Conservation (phyloP, 2,797 vertebrate species). For the Ataeniobius toweri region DNA sequence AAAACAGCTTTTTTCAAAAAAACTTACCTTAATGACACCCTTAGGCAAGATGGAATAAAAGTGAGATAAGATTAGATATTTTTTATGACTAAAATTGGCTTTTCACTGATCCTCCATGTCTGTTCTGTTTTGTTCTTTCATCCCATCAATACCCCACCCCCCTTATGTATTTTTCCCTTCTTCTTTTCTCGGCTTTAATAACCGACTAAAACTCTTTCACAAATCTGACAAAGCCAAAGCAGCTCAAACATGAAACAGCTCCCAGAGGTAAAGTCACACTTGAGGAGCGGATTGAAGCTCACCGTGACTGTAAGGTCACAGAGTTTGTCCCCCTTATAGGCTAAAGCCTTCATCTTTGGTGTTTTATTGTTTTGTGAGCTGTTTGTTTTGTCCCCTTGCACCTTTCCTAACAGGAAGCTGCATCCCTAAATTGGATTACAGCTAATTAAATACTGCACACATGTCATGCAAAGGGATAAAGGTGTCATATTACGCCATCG, state of each 20-base stretch:
- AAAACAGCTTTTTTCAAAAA: conserved; percentile 38
- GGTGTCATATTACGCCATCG: conserved; percentile 40
- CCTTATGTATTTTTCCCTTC: conserved; percentile 14
- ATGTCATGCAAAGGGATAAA: conserved; percentile 66
- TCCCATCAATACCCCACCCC: conserved; percentile 20
- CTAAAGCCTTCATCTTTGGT: conserved; percentile 46
- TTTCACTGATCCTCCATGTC: conserved; percentile 36
- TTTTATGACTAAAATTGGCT: conserved; percentile 42
- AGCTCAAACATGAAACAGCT: conserved; percentile 27
- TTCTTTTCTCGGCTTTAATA: conserved; percentile 37
- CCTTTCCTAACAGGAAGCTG: conserved; percentile 70
- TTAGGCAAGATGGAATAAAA: conserved; percentile 48
- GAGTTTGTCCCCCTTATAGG: conserved; percentile 27
- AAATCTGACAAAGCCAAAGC: conserved; percentile 28
- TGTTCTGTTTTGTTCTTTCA: conserved; percentile 38
- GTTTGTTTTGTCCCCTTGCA: conserved; percentile 73
- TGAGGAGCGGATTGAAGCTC: conserved; percentile 39
- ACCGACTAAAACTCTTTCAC: conserved; percentile 29
- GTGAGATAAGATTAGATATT: conserved; percentile 45
- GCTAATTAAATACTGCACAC: conserved; percentile 76
- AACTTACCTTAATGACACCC: conserved; percentile 56
- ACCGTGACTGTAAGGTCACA: conserved; percentile 43
- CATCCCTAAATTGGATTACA: conserved; percentile 76
- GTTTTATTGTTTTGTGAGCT: conserved; percentile 66
- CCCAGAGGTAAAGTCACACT: conserved; percentile 42